Base-by-base conservation (phyloP, 2,113 vertebrate genomes). In the Willisornis vidua region DNA sequence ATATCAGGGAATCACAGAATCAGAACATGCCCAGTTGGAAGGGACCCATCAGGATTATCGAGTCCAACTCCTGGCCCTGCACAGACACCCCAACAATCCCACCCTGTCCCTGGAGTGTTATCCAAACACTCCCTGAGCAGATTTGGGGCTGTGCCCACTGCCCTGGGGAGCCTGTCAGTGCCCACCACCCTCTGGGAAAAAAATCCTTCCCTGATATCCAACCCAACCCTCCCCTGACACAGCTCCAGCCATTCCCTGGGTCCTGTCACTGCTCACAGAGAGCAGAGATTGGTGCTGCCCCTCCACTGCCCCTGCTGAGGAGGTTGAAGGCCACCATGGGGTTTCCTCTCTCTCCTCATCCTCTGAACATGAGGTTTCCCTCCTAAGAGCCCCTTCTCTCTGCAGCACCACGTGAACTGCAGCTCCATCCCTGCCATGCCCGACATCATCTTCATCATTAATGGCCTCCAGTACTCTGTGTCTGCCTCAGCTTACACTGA, bases 391-490 rank as follows among this genome's bases (percentile, higher is more conserved):
- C 54, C 55, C 41, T 75, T 48, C 43, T 22, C 41, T 61, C 18
- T 57, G 35, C 82, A 98, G 98, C 96, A 94, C 85, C 12, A 48
- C 0, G 49, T 98, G 33, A 63, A 96, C 96, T 98, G 98, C 16
- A 68, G 78, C 74, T 92, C 46, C 12, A 33, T 98, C 49, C 25
- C 85, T 31, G 92, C 67, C 81, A 82, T 98, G 96, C 98, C 98
- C 1, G 48, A 87, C 0, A 76, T 98, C 72, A 89, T 96, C 90
- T 98, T 98, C 48, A 95, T 97, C 80, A 98, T 98, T 51, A 29
- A 80, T 0, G 96, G 97, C 43, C 29, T 55, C 4, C 88, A 95
- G 71, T 98, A 85, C 59, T 96, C 97, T 0, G 37, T 98, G 87
- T 52, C 96, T 0, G 71, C 98, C 39, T 22, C 4, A 0, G 97